These are phyloP conservation scores for Muscicapa striata DNA, from an alignment of 2,797 vertebrate genomes.

Conservation along the genomic window DNA sequence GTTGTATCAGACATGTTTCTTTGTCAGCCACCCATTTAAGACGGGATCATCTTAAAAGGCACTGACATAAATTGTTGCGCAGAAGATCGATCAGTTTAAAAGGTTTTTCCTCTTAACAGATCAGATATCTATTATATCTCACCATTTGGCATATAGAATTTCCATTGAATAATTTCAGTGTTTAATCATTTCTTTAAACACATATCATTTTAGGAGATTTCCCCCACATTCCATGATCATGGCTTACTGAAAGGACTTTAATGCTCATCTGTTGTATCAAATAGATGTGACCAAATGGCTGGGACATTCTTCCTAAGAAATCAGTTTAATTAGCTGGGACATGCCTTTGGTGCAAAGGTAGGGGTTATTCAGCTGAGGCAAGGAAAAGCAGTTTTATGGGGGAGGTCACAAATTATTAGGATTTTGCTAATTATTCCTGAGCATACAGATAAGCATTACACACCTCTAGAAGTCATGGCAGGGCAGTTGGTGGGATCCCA, in stretches of 20 bases:
- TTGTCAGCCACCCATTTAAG: constrained; percentile 78
- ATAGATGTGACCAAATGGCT: neutral
- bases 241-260: neutral
- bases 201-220: constrained; percentile 61
- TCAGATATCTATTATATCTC: constrained; percentile 79
- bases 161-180: constrained; percentile 69
- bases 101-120: constrained; percentile 84
- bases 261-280: neutral
- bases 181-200: constrained; percentile 70
- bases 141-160: constrained; percentile 68
- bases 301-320: neutral
- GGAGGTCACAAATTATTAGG: neutral
- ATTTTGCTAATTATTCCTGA: neutral
- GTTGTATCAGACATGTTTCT: constrained; percentile 76
- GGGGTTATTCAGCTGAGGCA: neutral
- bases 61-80: constrained; percentile 79
- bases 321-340: neutral
- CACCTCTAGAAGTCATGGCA: neutral
- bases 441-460: neutral
- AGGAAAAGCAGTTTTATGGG: neutral
- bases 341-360: neutral
- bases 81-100: constrained; percentile 82
- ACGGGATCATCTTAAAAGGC: constrained; percentile 79
- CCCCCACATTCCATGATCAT: neutral
- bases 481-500: neutral